A percentile compares a stretch with the other conserved stretches of the same genome.
These are phyloP conservation scores for Dicrostonyx torquatus DNA, from an alignment of 2,797 vertebrate species.

Conservation along the genomic window DNA sequence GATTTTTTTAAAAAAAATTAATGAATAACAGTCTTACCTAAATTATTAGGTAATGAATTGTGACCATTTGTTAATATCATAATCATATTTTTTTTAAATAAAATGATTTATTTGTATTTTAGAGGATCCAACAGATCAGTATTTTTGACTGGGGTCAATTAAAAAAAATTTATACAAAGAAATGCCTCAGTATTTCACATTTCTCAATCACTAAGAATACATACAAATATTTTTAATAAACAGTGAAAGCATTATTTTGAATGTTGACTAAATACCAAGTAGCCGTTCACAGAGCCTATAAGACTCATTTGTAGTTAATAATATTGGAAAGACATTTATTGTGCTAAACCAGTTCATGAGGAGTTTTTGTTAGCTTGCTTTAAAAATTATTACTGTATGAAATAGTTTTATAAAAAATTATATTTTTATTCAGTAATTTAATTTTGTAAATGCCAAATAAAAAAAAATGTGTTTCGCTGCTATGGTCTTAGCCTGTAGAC, in stretches of 20 bases:
- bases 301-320: constrained; percentile 83
- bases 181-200: constrained; percentile 85
- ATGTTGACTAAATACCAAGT: constrained; percentile 83
- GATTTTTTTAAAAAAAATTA: constrained; percentile 73
- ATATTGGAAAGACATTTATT: constrained; percentile 85
- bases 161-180: constrained; percentile 77
- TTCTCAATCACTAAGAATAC: constrained; percentile 85
- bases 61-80: constrained; percentile 85
- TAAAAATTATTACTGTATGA: constrained; percentile 90
- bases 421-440: constrained; percentile 93
- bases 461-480: constrained; percentile 88
- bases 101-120: constrained; percentile 84
- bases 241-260: constrained; percentile 94
- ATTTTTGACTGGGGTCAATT: constrained; percentile 90
- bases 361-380: constrained; percentile 88
- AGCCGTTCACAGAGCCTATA: constrained; percentile 80
- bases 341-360: constrained; percentile 83
- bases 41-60: constrained; percentile 88
- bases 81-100: constrained; percentile 79
- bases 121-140: constrained; percentile 93
- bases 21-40: constrained; percentile 88
- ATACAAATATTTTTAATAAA: constrained; percentile 69
- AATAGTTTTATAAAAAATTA: constrained; percentile 92
- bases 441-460: constrained; percentile 92
- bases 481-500: constrained; percentile 90